These are phyloP conservation scores for Scaeva pyrastri DNA, from an alignment of 2,888 invertebrate species.

Conservation along the genomic window DNA sequence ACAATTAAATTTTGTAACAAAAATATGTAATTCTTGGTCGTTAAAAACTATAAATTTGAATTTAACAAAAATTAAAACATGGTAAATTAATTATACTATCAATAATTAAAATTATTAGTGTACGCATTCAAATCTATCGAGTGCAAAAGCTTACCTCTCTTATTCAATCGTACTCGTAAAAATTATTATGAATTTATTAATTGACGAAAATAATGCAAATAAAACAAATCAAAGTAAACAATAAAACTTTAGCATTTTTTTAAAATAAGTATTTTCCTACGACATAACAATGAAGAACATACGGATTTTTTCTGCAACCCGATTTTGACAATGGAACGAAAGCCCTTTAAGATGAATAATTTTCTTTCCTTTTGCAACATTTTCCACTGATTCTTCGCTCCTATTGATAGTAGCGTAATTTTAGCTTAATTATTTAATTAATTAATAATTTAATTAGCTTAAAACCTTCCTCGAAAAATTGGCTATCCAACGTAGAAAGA, in stretches of 20 bases:
- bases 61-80: constrained; percentile 39
- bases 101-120: constrained; percentile 69
- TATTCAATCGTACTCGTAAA: constrained; percentile 71
- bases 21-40: constrained; percentile 57
- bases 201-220: constrained; percentile 72
- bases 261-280: too few species aligned
- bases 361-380: too few species aligned
- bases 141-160: constrained; percentile 71
- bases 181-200: constrained; percentile 73
- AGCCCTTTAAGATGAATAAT: too few species aligned
- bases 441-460: too few species aligned
- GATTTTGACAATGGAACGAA: too few species aligned
- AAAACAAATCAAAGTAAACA: constrained; percentile 42
- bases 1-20: constrained; percentile 47
- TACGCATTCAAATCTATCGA: constrained; percentile 58
- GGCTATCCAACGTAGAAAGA: too few species aligned
- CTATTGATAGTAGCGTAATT: too few species aligned
- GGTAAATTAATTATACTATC: constrained; percentile 51
- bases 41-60: constrained; percentile 64
- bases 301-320: too few species aligned
- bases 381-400: too few species aligned
- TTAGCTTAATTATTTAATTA: too few species aligned
- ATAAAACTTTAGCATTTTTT: neutral
- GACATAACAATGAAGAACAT: too few species aligned
- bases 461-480: too few species aligned